Conservation (phyloP, 2,888 invertebrate species). For the Meghimatium bilineatum region DNA sequence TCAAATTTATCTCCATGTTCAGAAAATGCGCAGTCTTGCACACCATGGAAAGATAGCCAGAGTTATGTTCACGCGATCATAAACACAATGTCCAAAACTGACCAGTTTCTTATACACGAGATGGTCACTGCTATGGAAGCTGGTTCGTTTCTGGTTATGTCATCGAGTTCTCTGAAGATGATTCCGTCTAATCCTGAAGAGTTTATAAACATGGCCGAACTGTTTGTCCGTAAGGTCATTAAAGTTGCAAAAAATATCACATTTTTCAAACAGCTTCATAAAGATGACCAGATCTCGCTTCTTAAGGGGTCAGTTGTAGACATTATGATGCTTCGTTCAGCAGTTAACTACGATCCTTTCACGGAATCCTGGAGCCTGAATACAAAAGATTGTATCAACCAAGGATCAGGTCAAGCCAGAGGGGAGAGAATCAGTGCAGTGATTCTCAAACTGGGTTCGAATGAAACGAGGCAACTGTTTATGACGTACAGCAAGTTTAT, state of each 20-base stretch:
- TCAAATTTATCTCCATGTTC: neutral
- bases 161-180: conserved; percentile 57
- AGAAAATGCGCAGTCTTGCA: neutral
- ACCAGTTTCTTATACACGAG: conserved; percentile 58
- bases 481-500: conserved; percentile 73
- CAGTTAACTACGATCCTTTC: conserved; percentile 69
- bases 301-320: conserved; percentile 74
- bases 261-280: conserved; percentile 93
- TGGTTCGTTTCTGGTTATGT: conserved; percentile 64
- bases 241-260: conserved; percentile 84
- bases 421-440: conserved; percentile 61
- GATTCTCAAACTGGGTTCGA: conserved; percentile 62
- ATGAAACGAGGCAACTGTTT: conserved; percentile 68
- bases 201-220: conserved; percentile 73
- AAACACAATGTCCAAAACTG: conserved; percentile 51
- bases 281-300: conserved; percentile 92
- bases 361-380: conserved; percentile 69
- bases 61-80: conserved; percentile 54
- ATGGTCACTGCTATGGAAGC: conserved; percentile 62
- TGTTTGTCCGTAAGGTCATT: conserved; percentile 80
- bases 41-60: conserved; percentile 59
- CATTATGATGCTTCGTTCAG: conserved; percentile 73
- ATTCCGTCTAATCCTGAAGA: conserved; percentile 65
- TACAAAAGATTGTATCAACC: conserved; percentile 58
- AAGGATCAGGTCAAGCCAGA: conserved; percentile 32